Percentiles rank a stretch among this genome's conserved stretches.
Evolutionary conservation across 2,797 vertebrate species (phyloP).

Genomic region (Cyprinodon diabolis): DNA sequence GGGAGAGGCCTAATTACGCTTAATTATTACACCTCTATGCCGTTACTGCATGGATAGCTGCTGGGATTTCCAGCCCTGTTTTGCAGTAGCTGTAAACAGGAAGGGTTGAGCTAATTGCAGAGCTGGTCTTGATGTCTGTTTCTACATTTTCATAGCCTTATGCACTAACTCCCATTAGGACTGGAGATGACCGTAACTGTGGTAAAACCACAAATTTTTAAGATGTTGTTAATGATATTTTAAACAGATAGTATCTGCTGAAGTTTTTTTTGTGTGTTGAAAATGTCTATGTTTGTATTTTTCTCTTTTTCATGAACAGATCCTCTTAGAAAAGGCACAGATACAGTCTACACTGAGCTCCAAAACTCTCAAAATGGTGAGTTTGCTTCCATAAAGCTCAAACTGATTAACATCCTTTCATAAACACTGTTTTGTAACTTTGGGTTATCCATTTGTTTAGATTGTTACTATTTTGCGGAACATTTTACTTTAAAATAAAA

Average conservation of each 20-base stretch:
- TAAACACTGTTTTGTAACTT: not conserved
- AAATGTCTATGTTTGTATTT: conserved; percentile 2
- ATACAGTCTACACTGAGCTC: conserved; percentile 96
- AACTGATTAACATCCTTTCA: not conserved
- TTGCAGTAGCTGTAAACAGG: conserved; percentile 75
- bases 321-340: conserved; percentile 87
- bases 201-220: conserved; percentile 34
- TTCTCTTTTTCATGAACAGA: conserved; percentile 78
- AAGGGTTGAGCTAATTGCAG: conserved; percentile 71
- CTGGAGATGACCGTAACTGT: conserved; percentile 21
- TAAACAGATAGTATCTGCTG: conserved; percentile 23
- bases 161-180: conserved; percentile 19
- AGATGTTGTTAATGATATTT: conserved; percentile 20
- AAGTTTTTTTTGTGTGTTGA: conserved; percentile 42
- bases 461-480: not conserved
- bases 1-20: conserved; percentile 73
- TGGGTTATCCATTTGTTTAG: not conserved
- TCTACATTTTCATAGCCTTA: conserved; percentile 10
- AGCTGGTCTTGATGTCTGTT: conserved; percentile 21
- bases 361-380: conserved; percentile 87
- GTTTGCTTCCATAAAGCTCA: conserved; percentile 54
- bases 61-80: conserved; percentile 51
- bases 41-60: conserved; percentile 32
- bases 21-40: conserved; percentile 63
- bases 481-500: not conserved